phyloP scores from a whole-genome alignment of 1,140 invertebrate genomes.

The Bombyx mori region ASM3026992v2 NC_085125.1:8872001-8872500 shows the following conservation, averaged over 20 bases:
- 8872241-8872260: slow-evolving; percentile 57
- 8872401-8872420: slow-evolving; percentile 88
- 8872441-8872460: slow-evolving; percentile 98
- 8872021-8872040: slow-evolving; percentile 93
- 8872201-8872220: slow-evolving; percentile 69
- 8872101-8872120: slow-evolving; percentile 36
- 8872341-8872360: slow-evolving; percentile 68
- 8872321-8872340: slow-evolving; percentile 35
- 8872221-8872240: slow-evolving; percentile 65
- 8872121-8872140: slow-evolving; percentile 27
- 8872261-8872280: slow-evolving; percentile 27
- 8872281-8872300: slow-evolving; percentile 12
- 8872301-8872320: slow-evolving; percentile 28
- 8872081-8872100: slow-evolving; percentile 37
- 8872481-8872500: slow-evolving; percentile 96
- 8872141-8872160: slow-evolving; percentile 36
- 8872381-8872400: slow-evolving; percentile 98
- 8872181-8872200: slow-evolving; percentile 61
- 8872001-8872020: slow-evolving; percentile 96
- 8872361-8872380: slow-evolving; percentile 84
- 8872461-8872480: slow-evolving; percentile 95
- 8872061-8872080: slow-evolving; percentile 51
- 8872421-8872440: slow-evolving; percentile 93
- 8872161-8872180: slow-evolving; percentile 42
- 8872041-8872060: slow-evolving; percentile 54